phyloP scores from a whole-genome alignment of 2,113 vertebrate genomes.

The Sylvietta virens region DNA sequence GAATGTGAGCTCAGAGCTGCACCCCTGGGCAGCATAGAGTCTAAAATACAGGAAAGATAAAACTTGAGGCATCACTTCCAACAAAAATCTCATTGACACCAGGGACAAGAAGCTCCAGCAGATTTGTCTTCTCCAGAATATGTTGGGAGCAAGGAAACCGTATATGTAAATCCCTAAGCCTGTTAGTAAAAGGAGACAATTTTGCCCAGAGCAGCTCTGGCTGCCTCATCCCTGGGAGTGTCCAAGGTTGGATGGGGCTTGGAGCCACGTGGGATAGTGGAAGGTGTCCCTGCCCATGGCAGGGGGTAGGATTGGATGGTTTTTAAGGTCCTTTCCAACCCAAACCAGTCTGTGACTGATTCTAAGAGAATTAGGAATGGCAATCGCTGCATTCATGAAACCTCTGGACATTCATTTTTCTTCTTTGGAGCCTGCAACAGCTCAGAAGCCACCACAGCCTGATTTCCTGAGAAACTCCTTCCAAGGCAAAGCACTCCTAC shows the following conservation, averaged over 20 bases:
- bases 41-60: too few species aligned
- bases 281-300: not conserved
- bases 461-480: not conserved
- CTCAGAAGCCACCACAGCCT: not conserved
- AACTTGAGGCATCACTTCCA: too few species aligned
- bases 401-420: not conserved
- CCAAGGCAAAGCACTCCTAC: not conserved
- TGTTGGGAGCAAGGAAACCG: not conserved
- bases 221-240: not conserved
- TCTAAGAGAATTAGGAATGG: not conserved
- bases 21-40: too few species aligned
- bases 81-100: not conserved
- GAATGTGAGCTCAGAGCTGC: too few species aligned
- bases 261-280: not conserved
- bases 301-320: not conserved
- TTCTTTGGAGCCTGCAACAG: not conserved
- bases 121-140: not conserved
- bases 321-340: not conserved
- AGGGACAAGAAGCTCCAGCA: not conserved
- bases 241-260: not conserved
- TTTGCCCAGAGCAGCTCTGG: not conserved
- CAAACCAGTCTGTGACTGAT: not conserved
- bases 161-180: not conserved
- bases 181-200: not conserved
- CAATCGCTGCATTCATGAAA: fast-evolving